Base-by-base conservation (phyloP, 2,797 vertebrate species). In the Peromyscus attwateri region DNA sequence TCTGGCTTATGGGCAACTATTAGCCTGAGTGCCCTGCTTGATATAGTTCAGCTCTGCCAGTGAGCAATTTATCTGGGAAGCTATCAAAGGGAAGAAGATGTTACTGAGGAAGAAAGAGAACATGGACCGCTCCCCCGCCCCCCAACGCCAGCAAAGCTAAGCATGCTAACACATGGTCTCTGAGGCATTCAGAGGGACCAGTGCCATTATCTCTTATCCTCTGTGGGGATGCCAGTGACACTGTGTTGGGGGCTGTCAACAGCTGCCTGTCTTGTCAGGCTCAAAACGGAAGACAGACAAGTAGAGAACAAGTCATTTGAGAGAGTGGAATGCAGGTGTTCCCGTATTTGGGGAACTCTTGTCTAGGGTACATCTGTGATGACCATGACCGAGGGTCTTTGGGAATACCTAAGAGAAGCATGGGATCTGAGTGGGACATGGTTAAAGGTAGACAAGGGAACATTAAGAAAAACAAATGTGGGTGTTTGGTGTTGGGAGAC, bases 81-180 rank as follows among this genome's bases (percentile, higher is more conserved):
- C 64, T n/a, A 92, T 52, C 70, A 49, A 82, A 25, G 68, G 62
- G 62, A 46, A 70, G 64, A n/a, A 9, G 62, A 4, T n/a, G 66
- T 83, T 87, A 55, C 60, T 76, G 40, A 55, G 43, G 55, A 91
- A 95, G 62, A 46, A 79, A 95, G 73, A 19, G 31, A 87, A 55
- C 3, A 34, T 49, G 52, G 76, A 82, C 43, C 12, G 73, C 43
- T 52, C 21, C 88, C 12, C 43, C 43, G 43, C 43, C 43, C 9
- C 17, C 27, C 16, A 62, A 75, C 14, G 71, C 57, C 71, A 52
- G 79, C 43, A 84, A 83, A 92, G 14, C 31, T 66, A 70, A 84
- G 37, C 40, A 64, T 10, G 12, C 4, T 40, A 71, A 62, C n/a
- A 66, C 3, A 34, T 6, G 12, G 21, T 43, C 71, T 92, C 31